phyloP scores from a whole-genome alignment of 1,140 invertebrate species.

The Lethrus apterus region DNA sequence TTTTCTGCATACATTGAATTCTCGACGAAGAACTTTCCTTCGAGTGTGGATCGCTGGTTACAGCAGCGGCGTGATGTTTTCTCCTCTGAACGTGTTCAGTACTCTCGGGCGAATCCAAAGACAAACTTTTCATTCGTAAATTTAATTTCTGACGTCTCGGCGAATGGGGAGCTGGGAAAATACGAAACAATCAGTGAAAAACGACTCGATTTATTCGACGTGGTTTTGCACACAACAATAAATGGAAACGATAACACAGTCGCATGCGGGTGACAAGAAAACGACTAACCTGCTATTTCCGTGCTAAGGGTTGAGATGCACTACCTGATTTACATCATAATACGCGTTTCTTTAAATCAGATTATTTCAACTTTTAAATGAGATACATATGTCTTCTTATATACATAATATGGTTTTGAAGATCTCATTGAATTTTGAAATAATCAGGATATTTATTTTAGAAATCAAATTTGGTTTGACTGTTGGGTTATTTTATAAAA shows the following conservation, averaged over 20 bases:
- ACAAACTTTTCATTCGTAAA: conserved; percentile 95
- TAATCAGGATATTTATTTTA: too few relatives aligned
- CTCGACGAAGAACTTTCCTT: conserved; percentile 45
- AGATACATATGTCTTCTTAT: too few relatives aligned
- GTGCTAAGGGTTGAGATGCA: too few relatives aligned
- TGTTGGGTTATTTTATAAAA: too few relatives aligned
- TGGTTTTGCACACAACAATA: conserved; percentile 8
- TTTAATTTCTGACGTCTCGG: conserved; percentile 92
- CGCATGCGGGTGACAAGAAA: conserved; percentile 9
- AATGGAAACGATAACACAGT: conserved; percentile 4
- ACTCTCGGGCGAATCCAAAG: conserved; percentile 90
- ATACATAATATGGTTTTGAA: too few relatives aligned
- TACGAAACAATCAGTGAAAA: neutral
- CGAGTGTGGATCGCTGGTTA: conserved; percentile 51
- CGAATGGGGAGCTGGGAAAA: conserved; percentile 79
- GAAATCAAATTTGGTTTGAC: too few relatives aligned
- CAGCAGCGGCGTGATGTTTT: conserved; percentile 48
- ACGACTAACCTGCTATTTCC: conserved; percentile 9
- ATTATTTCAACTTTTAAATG: too few relatives aligned
- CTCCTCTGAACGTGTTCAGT: conserved; percentile 76
- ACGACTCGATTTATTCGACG: too few relatives aligned
- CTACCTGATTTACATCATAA: too few relatives aligned
- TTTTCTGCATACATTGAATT: conserved; percentile 45
- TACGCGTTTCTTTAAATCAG: too few relatives aligned
- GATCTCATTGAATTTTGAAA: too few relatives aligned